Conservation (phyloP, 2,797 vertebrate genomes). For the Sitta carolinensis region DNA sequence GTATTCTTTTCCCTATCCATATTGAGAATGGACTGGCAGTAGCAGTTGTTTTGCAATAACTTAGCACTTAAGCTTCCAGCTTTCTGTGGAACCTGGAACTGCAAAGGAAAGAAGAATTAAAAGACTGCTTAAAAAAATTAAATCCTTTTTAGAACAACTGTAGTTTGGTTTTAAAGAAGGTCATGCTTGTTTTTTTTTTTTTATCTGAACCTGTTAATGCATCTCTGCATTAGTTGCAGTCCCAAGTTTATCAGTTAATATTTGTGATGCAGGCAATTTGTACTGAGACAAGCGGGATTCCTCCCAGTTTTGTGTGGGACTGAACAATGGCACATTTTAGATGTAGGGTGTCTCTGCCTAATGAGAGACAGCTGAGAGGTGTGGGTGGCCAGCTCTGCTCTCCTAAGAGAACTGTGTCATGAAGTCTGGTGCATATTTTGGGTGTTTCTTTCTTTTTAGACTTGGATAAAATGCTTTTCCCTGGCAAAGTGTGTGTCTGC, state of each 20-base stretch:
- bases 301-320: constrained; percentile 6
- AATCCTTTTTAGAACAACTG: not conserved
- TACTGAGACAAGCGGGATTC: constrained; percentile 14
- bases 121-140: not conserved
- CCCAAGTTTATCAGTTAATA: not conserved
- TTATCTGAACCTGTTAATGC: not conserved
- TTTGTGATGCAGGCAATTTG: not conserved
- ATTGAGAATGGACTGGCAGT: not conserved
- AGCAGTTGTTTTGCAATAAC: not conserved
- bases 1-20: not conserved
- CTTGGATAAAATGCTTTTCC: not conserved
- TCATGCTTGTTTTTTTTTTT: not conserved
- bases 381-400: constrained; percentile 55
- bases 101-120: not conserved
- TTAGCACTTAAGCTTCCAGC: not conserved
- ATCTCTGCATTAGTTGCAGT: not conserved
- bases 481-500: not conserved
- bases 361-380: constrained; percentile 62
- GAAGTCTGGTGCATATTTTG: constrained; percentile 49
- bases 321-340: constrained; percentile 51
- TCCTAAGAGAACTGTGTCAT: constrained; percentile 39
- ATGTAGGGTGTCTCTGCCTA: constrained; percentile 45
- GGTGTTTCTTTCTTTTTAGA: not conserved
- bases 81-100: constrained; percentile 14
- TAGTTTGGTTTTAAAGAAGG: not conserved